A percentile compares a stretch with the other conserved stretches of the same genome.
phyloP scores from a whole-genome alignment of 2,797 vertebrate genomes.

The Cuniculus paca region DNA sequence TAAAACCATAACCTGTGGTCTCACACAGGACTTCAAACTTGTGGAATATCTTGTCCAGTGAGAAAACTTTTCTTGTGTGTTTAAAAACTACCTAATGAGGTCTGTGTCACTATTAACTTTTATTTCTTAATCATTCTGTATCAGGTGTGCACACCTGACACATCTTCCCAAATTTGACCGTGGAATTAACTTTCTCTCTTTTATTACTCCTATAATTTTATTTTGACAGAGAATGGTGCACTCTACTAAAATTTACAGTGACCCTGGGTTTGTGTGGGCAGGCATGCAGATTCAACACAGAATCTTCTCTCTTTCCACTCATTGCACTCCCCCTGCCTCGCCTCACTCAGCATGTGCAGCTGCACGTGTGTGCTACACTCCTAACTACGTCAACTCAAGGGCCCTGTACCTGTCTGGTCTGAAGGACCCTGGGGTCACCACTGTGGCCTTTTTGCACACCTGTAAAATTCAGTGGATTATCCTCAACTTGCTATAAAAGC shows the following conservation, averaged over 20 bases:
- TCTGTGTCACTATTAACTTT: neutral
- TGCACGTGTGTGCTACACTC: neutral
- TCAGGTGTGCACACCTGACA: neutral
- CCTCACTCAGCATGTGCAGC: neutral
- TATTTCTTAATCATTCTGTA: slow-evolving; percentile 39
- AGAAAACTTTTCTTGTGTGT: neutral
- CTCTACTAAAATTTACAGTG: neutral
- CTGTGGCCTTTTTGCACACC: neutral
- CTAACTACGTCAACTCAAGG: neutral
- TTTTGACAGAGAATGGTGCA: neutral
- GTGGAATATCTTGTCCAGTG: neutral
- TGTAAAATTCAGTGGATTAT: neutral
- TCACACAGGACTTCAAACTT: neutral
- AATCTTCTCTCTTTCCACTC: neutral
- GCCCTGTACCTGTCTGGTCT: neutral
- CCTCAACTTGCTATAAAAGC: neutral
- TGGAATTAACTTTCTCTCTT: neutral
- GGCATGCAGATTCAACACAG: neutral
- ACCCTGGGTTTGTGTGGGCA: neutral
- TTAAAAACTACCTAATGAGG: neutral
- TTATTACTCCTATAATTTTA: neutral
- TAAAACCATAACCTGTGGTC: neutral
- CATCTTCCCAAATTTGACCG: slow-evolving; percentile 1
- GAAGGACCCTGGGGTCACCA: neutral
- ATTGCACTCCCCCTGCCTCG: neutral